Conservation (phyloP, 2,888 invertebrate species). For the Hirtodrosophila histrioides region DNA sequence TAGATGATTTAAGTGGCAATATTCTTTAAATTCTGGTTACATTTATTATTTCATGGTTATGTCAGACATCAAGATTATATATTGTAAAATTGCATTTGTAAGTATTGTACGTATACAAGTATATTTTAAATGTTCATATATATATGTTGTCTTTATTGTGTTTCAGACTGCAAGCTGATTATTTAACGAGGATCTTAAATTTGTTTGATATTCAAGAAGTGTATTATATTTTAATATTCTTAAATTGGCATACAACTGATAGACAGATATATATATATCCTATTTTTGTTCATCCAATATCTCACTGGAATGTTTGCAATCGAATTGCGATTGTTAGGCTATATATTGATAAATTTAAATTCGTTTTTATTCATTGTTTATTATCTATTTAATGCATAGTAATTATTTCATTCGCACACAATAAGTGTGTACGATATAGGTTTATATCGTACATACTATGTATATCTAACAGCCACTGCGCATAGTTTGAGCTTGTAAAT, state of each 20-base stretch:
- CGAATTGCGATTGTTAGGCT: constrained; percentile 5
- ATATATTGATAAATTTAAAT: constrained; percentile 36
- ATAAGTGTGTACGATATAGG: not conserved
- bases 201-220: no score
- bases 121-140: no score
- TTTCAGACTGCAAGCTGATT: constrained; percentile 16
- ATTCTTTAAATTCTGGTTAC: no score
- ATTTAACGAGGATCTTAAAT: no score
- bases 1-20: no score
- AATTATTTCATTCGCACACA: not conserved
- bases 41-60: constrained; percentile 19
- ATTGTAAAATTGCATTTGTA: constrained; percentile 14
- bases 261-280: no score
- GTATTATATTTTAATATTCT: no score
- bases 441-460: constrained; percentile 4
- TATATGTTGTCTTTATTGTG: constrained; percentile 5
- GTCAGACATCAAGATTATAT: constrained; percentile 55
- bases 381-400: constrained; percentile 31
- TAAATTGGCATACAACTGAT: no score
- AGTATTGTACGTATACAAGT: no score
- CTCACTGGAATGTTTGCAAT: constrained; percentile 8
- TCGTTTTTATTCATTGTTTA: constrained; percentile 30
- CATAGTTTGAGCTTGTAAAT: constrained; percentile 57
- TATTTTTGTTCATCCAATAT: not conserved
- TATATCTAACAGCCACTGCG: constrained; percentile 59